phyloP scores from a whole-genome alignment of 1,140 invertebrate species.

The Protaetia brevitarsis region DNA sequence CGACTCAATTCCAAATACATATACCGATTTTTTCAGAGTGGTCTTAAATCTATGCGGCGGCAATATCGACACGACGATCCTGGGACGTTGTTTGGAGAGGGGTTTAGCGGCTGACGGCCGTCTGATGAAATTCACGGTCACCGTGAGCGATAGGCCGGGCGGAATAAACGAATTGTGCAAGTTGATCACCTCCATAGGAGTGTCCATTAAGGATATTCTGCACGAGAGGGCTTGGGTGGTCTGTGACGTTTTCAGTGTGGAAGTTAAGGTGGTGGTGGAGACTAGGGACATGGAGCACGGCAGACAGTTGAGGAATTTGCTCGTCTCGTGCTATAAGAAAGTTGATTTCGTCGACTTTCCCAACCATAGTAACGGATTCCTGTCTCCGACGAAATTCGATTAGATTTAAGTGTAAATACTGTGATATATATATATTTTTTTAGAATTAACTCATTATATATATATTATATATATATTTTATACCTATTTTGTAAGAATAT shows the following conservation, averaged over 20 bases:
- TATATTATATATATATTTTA: no score
- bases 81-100: conserved; percentile 84
- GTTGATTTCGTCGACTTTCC: conserved; percentile 47
- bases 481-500: no score
- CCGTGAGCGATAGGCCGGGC: conserved; percentile 80
- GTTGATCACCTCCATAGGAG: conserved; percentile 71
- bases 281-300: conserved; percentile 78
- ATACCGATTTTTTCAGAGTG: conserved; percentile 61
- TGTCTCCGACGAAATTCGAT: neutral
- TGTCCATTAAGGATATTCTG: conserved; percentile 91
- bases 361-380: neutral
- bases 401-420: neutral
- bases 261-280: conserved; percentile 80
- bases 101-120: conserved; percentile 86
- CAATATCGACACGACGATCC: conserved; percentile 89
- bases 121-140: conserved; percentile 81
- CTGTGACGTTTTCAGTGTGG: conserved; percentile 81
- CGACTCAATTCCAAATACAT: no score
- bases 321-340: conserved; percentile 59
- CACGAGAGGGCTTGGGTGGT: conserved; percentile 91
- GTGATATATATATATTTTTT: no score
- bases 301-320: conserved; percentile 59
- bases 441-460: no score
- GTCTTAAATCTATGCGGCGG: conserved; percentile 83
- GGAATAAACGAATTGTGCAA: conserved; percentile 84